Base-by-base conservation (phyloP, 2,113 vertebrate genomes). In the Pomatorhinus ruficollis region DNA sequence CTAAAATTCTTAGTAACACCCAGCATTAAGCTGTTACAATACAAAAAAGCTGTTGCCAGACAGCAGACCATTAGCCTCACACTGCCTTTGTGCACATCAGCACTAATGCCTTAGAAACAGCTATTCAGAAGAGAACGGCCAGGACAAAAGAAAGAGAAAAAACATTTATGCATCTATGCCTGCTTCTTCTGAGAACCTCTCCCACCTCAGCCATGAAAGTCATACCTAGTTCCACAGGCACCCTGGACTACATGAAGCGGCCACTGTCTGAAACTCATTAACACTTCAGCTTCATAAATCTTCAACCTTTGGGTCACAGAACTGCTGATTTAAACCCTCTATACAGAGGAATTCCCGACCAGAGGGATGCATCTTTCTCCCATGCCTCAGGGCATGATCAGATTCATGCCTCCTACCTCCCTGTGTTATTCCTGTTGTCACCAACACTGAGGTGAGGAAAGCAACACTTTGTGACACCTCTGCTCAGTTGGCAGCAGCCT, bases 261-360 rank as follows among this genome's bases (percentile, higher is more conserved):
- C 14, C 31, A 6, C 28, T 42, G 21, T 6, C n/a, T 52, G 11
- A 12, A 90, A 76, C 20, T 59, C 0, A 3, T 0, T 2, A 87
- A 69, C 54, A 45, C 22, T 53, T 45, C 9, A 15, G 40, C 20
- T 53, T 45, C 10, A 11, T 50, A 70, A 50, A 74, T 13, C 40
- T 65, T 49, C 54, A 64, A 18, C 12, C 24, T 79, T 18, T 19
- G 49, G 37, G 45, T 24, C 17, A 47, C 35, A 40, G 49, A 85
- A 49, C 12, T 25, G 21, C 57, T 60, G 40, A 79, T 44, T 37
- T n/a, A 66, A 76, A 8, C 37, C 30, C 21, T 19, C 6, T 7
- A 12, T 16, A 57, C 1, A 5, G n/a, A 49, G 10, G 13, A 64
- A 57, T 30, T 75, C 37, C 37, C 56, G 24, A 57, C 20, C 57